Evolutionary conservation across 2,888 invertebrate genomes (phyloP), one percentile per base, ranked within the genome.

Genomic region (Drosophila suboccidentalis): DNA sequence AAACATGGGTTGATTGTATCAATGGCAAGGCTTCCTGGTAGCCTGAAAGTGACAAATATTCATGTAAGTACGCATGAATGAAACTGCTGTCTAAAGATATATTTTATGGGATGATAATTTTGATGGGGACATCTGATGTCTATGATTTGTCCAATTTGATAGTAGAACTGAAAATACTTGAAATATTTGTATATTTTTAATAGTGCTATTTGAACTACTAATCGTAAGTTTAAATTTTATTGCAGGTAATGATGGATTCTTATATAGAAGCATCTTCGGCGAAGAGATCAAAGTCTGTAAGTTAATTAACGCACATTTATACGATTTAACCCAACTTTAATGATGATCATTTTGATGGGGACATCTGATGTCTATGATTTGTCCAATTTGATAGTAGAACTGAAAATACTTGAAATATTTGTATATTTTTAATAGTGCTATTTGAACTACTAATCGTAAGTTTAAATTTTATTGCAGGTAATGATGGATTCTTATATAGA

Each of bases 71-170:
- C 8, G 15, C 13, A 8, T 34, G 3, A 6, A 13, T n/a, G n/a
- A 44, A 8, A 6, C 13, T 34, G 13, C 17, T 17, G 11, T 2
- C 2, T 3, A 3, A 26, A n/a, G 8, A 3, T 22, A 6, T 22
- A 22, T 44, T 13, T 44, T 13, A 44, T n/a, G 22, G 82, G 71
- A 78, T 74, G 74, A 78, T 5, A 67, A 32, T 3, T 36, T 39
- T 15, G 78, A 78, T 78, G 78, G 78, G 78, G 78, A 78, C 78
- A 79, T 32, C 74, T 73, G 80, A 82, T 41, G 43, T 59, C 58
- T 43, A 67, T 81, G 66, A 83, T 66, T 73, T 81, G 68, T 84
- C 74, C 29, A 39, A 17, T 62, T 67, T 58, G 70, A 77, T 53
- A 50, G n/a, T 29, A 49, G 29, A 36, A 17, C 29, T 39, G 29